A percentile compares a stretch with the other conserved stretches of the same genome.
phyloP scores from a whole-genome alignment of 2,888 invertebrate species.

The Steinernema hermaphroditum region DNA sequence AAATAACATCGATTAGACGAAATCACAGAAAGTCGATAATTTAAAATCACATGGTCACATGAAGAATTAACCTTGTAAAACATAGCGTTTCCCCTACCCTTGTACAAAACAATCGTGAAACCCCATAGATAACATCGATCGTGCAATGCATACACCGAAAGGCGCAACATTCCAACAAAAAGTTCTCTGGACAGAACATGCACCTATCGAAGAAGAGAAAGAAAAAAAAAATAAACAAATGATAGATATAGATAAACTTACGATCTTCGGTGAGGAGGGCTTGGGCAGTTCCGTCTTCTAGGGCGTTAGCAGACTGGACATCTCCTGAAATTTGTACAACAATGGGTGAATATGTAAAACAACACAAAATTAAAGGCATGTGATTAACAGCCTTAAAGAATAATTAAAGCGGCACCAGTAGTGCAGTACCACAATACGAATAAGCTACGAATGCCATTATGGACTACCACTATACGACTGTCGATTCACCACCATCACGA shows the following conservation, averaged over 20 bases:
- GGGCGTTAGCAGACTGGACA: constrained; percentile 41
- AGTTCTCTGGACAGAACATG: constrained; percentile 10
- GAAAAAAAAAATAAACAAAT: neutral
- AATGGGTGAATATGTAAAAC: constrained; percentile 32
- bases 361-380: constrained; percentile 25
- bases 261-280: constrained; percentile 53
- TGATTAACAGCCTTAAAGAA: constrained; percentile 4
- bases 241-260: constrained; percentile 42
- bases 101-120: neutral
- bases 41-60: constrained; percentile 5
- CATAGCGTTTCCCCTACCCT: constrained; percentile 26
- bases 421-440: neutral
- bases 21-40: neutral
- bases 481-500: neutral
- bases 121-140: constrained; percentile 9
- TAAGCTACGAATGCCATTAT: neutral
- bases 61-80: constrained; percentile 8
- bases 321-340: constrained; percentile 36
- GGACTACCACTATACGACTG: neutral
- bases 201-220: constrained; percentile 18
- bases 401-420: constrained; percentile 10
- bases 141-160: constrained; percentile 24
- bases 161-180: constrained; percentile 2
- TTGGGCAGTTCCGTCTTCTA: constrained; percentile 63
- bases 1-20: neutral